phyloP scores from a whole-genome alignment of 2,113 vertebrate genomes.

The Cisticola juncidis region DNA sequence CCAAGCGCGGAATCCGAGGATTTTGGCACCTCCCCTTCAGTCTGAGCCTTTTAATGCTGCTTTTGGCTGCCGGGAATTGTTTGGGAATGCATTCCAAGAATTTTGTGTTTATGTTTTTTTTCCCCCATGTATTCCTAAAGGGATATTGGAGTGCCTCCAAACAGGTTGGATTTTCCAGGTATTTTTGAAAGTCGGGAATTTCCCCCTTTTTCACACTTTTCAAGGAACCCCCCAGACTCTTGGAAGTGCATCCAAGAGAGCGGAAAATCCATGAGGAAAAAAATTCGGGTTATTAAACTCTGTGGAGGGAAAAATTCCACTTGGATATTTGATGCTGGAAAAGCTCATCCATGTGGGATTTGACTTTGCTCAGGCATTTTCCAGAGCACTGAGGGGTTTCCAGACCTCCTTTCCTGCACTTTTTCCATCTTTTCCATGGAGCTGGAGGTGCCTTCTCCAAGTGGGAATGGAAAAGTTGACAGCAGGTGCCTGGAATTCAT shows the following conservation, averaged over 20 bases:
- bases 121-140: too few relatives aligned
- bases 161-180: neutral
- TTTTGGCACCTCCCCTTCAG: neutral
- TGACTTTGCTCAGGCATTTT: neutral
- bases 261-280: conserved; percentile 42
- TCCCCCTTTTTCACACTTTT: neutral
- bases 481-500: neutral
- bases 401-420: neutral
- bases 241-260: neutral
- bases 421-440: neutral
- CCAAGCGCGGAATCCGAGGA: neutral
- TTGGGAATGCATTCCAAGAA: neutral
- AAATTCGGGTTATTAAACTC: conserved; percentile 9
- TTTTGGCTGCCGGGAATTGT: neutral
- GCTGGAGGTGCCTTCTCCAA: neutral
- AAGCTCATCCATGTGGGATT: neutral
- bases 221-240: neutral
- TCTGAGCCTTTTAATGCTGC: neutral
- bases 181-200: neutral
- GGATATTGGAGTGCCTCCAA: neutral
- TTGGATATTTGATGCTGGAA: neutral
- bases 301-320: neutral
- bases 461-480: neutral
- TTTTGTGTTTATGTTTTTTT: neutral
- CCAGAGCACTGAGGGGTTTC: neutral